Percentiles rank a stretch among this genome's conserved stretches.
These are phyloP conservation scores for Oncorhynchus mykiss DNA, from an alignment of 2,113 vertebrate species.

Conservation along the genomic window DNA sequence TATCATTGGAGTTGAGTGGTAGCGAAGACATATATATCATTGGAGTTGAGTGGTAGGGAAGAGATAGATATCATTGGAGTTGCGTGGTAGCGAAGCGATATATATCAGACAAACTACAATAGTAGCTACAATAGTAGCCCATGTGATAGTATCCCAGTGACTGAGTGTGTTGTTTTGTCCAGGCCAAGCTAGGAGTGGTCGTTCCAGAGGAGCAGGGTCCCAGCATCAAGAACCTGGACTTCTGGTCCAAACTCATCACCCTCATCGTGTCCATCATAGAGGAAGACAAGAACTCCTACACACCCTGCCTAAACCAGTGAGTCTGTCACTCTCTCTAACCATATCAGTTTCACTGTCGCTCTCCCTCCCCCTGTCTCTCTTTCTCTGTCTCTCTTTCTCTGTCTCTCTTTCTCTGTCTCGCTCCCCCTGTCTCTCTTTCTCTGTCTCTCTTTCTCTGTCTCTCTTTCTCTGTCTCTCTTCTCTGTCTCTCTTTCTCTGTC, in stretches of 20 bases:
- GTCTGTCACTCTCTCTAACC: background rate
- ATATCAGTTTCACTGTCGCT: background rate
- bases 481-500: no score
- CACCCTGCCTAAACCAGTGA: constrained; percentile 97
- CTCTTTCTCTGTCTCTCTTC: no score
- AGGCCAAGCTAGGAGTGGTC: constrained; percentile 92
- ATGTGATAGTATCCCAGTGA: no score
- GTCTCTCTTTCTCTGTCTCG: background rate
- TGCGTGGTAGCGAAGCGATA: no score
- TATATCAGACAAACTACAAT: no score
- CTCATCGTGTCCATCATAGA: constrained; percentile 98
- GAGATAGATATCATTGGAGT: constrained; percentile 10
- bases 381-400: background rate
- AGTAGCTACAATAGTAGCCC: no score
- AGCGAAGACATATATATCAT: no score
- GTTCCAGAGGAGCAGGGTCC: constrained; percentile 96
- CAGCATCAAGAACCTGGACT: constrained; percentile 98
- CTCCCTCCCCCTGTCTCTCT: background rate
- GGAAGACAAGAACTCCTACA: constrained; percentile 98
- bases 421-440: no score
- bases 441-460: no score
- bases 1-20: no score
- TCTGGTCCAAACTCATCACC: constrained; percentile 99
- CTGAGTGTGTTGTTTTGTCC: constrained; percentile 20
- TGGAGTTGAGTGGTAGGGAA: background rate